phyloP scores from a whole-genome alignment of 2,888 invertebrate genomes.

The Eucriotettix oculatus region DNA sequence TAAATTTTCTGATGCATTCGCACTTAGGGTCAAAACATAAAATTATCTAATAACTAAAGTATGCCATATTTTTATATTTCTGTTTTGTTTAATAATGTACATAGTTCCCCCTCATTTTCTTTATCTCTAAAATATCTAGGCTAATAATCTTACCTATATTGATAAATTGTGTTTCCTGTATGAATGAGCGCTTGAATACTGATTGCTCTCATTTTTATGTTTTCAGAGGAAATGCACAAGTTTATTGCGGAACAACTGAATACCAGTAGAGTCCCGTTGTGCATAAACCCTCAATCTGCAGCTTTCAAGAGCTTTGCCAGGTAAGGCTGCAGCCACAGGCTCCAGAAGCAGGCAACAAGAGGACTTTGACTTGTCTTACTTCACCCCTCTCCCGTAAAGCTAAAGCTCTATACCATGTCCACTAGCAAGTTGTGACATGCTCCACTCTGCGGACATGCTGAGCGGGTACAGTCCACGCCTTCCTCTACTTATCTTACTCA shows the following conservation, averaged over 20 bases:
- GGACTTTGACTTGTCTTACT: conserved; percentile 9
- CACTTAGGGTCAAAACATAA: too few species aligned
- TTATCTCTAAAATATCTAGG: too few species aligned
- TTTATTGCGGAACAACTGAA: conserved; percentile 95
- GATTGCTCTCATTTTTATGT: conserved; percentile 16
- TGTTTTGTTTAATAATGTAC: too few species aligned
- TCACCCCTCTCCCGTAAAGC: conserved; percentile 8
- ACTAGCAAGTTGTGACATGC: conserved; percentile 1
- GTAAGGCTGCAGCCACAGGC: conserved; percentile 45
- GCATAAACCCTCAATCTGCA: conserved; percentile 99
- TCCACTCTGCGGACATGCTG: conserved; percentile 2
- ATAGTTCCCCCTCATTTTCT: too few species aligned
- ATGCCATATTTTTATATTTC: too few species aligned
- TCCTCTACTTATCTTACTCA: conserved; percentile 14
- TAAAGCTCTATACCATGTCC: conserved; percentile 4
- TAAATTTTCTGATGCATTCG: too few species aligned
- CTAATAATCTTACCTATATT: too few species aligned
- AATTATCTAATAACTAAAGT: too few species aligned
- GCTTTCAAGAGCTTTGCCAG: conserved; percentile 99
- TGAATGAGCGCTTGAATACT: not conserved
- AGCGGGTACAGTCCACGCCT: conserved; percentile 14
- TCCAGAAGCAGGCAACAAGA: conserved; percentile 3
- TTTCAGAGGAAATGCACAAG: conserved; percentile 95
- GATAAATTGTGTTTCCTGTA: too few species aligned
- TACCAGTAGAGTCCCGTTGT: conserved; percentile 89